These are phyloP conservation scores for Hemicordylus capensis DNA, from an alignment of 2,113 vertebrate genomes.

Conservation along the genomic window DNA sequence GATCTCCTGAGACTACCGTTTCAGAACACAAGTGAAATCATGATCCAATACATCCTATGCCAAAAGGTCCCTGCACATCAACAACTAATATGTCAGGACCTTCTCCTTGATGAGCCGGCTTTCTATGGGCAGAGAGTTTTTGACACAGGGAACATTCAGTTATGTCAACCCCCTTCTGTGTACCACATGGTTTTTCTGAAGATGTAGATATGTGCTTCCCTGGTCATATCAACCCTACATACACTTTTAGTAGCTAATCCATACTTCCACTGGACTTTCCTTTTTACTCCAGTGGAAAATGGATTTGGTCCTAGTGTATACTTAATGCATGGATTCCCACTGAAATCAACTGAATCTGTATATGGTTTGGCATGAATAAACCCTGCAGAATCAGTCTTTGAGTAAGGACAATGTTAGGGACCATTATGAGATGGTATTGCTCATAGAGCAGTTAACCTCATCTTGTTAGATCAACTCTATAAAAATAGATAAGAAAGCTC, in stretches of 20 bases:
- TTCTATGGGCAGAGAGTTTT: neutral
- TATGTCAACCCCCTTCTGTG: neutral
- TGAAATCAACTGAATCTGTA: slow-evolving; percentile 15
- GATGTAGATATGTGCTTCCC: neutral
- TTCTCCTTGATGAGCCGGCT: neutral
- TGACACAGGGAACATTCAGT: neutral
- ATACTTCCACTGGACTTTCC: neutral
- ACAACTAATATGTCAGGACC: neutral
- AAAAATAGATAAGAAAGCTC: slow-evolving; percentile 84
- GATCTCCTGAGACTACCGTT: neutral
- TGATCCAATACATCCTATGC: neutral
- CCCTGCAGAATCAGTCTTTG: slow-evolving; percentile 47
- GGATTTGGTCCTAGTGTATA: neutral
- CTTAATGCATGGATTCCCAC: slow-evolving; percentile 33
- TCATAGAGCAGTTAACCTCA: slow-evolving; percentile 75
- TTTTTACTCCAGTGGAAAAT: neutral
- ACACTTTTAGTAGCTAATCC: neutral
- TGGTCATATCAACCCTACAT: slow-evolving; percentile 55
- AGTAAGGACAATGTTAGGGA: slow-evolving; percentile 60
- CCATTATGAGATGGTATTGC: slow-evolving; percentile 63
- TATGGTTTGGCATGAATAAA: slow-evolving; percentile 27
- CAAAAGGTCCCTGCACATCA: neutral
- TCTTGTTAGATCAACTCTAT: slow-evolving; percentile 67
- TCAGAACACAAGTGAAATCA: neutral
- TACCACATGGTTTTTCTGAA: neutral